Conservation (phyloP, 2,888 invertebrate species). For the Eupithecia insigniata region DNA sequence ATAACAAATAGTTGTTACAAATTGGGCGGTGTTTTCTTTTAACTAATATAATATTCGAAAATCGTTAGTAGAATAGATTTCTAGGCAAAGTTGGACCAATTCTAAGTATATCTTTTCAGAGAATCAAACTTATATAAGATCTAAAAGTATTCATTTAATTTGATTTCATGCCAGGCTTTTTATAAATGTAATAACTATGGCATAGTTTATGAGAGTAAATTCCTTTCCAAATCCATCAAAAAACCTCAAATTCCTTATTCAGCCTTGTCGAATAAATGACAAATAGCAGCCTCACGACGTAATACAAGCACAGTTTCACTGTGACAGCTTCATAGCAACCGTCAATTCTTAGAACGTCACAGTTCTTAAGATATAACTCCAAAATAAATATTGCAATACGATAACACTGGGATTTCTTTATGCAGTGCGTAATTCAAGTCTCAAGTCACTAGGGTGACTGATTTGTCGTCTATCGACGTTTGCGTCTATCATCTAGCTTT, state of each 20-base stretch:
- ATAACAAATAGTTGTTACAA: neutral
- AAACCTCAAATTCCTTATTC: conserved; percentile 48
- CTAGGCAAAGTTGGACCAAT: neutral
- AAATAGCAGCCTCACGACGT: conserved; percentile 40
- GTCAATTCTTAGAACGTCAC: conserved; percentile 3
- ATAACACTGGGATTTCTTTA: neutral
- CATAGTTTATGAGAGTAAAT: conserved; percentile 43
- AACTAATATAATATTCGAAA: neutral
- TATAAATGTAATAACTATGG: conserved; percentile 6
- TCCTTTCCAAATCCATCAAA: conserved; percentile 44
- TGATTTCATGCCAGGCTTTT: neutral
- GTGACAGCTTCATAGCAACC: conserved; percentile 40
- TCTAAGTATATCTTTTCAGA: neutral
- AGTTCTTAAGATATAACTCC: neutral
- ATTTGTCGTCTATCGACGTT: neutral
- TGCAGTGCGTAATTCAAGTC: neutral
- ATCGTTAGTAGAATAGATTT: neutral
- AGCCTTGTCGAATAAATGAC: conserved; percentile 44
- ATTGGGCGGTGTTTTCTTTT: neutral
- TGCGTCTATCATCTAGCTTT: neutral
- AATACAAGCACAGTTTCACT: conserved; percentile 56
- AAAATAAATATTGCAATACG: neutral
- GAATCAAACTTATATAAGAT: neutral
- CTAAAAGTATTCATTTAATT: neutral
- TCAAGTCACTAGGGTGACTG: neutral